These are phyloP conservation scores for Danionella cerebrum DNA, from an alignment of 2,113 vertebrate species.

Conservation along the genomic window DNA sequence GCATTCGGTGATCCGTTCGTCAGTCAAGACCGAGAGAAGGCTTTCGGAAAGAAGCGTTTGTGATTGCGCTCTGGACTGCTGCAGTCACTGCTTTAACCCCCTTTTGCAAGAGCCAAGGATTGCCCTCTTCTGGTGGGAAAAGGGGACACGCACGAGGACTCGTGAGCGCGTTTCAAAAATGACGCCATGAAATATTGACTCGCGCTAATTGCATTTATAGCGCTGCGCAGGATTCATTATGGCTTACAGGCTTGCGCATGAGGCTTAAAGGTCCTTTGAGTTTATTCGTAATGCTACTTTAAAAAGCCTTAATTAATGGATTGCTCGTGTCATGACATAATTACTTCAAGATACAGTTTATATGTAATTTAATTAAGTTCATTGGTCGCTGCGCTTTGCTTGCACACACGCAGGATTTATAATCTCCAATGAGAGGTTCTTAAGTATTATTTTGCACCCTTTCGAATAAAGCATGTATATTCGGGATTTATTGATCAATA, in stretches of 20 bases:
- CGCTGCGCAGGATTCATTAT: not conserved
- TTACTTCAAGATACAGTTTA: not conserved
- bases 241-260: not conserved
- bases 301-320: not conserved
- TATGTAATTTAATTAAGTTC: not conserved
- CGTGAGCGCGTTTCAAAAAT: not conserved
- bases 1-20: not conserved
- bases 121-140: slow-evolving; percentile 37
- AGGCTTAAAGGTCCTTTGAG: not conserved
- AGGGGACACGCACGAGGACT: not conserved
- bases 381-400: not conserved
- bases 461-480: no score
- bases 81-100: slow-evolving; percentile 24
- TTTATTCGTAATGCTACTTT: not conserved
- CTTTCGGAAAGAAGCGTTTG: not conserved
- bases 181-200: not conserved
- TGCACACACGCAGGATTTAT: not conserved
- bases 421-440: no score
- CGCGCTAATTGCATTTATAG: not conserved
- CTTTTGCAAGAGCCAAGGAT: slow-evolving; percentile 14
- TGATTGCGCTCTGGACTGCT: not conserved
- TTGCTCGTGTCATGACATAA: not conserved
- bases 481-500: no score
- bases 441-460: no score
- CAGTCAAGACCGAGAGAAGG: not conserved